phyloP scores from a whole-genome alignment of 1,140 invertebrate species.

The Drosophila mojavensis region DNA sequence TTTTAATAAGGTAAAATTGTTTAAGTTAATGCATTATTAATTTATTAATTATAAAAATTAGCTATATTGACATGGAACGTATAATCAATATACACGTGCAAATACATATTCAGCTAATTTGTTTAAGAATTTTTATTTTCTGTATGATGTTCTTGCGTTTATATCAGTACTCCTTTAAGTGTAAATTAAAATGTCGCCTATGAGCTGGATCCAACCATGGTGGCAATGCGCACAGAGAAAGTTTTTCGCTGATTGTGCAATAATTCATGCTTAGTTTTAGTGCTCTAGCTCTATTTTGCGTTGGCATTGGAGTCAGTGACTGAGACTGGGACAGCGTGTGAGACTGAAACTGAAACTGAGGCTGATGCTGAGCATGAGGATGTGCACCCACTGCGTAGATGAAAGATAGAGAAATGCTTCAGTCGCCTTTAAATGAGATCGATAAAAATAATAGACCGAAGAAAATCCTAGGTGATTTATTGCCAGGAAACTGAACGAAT shows the following conservation, averaged over 20 bases:
- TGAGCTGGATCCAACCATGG: slow-evolving; percentile 35
- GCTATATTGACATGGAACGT: no score
- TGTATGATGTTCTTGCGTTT: not conserved
- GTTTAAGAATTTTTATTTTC: not conserved
- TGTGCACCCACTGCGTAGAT: slow-evolving; percentile 41
- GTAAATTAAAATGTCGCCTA: slow-evolving; percentile 55
- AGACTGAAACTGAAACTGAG: slow-evolving; percentile 16
- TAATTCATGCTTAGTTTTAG: slow-evolving; percentile 70
- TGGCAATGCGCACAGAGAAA: slow-evolving; percentile 49
- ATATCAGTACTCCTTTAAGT: slow-evolving; percentile 15
- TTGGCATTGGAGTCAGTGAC: slow-evolving; percentile 9
- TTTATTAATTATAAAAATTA: no score
- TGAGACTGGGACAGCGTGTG: slow-evolving; percentile 6
- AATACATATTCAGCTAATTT: not conserved
- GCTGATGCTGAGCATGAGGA: slow-evolving; percentile 20
- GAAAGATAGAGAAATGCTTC: slow-evolving; percentile 60
- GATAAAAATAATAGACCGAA: slow-evolving; percentile 66
- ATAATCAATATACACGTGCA: no score
- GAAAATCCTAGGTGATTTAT: slow-evolving; percentile 67
- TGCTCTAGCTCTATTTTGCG: slow-evolving; percentile 33
- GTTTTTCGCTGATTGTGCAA: slow-evolving; percentile 69
- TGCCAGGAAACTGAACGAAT: slow-evolving; percentile 56
- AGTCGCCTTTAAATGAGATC: slow-evolving; percentile 65
- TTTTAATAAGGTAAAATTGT: no score
- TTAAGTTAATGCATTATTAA: no score